Percentiles rank a stretch among this genome's conserved stretches.
phyloP scores from a whole-genome alignment of 2,888 invertebrate species.

The Drosophila algonquin region DNA sequence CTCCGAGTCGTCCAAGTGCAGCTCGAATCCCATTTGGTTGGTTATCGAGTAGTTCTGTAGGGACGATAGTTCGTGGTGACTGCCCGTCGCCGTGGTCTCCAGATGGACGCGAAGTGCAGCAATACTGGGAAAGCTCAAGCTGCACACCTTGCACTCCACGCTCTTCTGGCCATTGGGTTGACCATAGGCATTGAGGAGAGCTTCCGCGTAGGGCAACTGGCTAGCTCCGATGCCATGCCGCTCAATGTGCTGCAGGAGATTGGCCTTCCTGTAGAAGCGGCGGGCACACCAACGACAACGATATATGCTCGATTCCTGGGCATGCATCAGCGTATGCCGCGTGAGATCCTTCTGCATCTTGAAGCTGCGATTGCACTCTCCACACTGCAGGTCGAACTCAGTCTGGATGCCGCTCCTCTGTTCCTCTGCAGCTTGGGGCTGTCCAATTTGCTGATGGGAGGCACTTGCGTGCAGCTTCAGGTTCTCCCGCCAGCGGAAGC shows the following conservation, averaged over 20 bases:
- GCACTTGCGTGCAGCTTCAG: constrained; percentile 70
- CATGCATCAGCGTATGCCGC: constrained; percentile 74
- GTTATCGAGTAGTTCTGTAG: constrained; percentile 81
- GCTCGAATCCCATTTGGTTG: constrained; percentile 81
- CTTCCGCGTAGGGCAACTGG: constrained; percentile 71
- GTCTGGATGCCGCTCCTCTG: not conserved
- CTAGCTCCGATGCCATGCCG: constrained; percentile 70
- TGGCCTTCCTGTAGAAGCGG: constrained; percentile 77
- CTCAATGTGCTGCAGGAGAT: constrained; percentile 77
- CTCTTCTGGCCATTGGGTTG: constrained; percentile 76
- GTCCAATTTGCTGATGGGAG: constrained; percentile 36
- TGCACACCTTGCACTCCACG: constrained; percentile 77
- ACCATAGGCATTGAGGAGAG: constrained; percentile 65
- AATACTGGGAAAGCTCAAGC: constrained; percentile 66
- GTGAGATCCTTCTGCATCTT: constrained; percentile 80
- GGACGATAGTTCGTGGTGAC: constrained; percentile 61
- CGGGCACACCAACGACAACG: constrained; percentile 81
- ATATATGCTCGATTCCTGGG: constrained; percentile 70
- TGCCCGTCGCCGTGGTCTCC: constrained; percentile 34
- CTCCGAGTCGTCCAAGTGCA: constrained; percentile 83
- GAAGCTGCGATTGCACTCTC: constrained; percentile 68
- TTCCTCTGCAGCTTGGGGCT: not conserved
- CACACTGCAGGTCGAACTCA: constrained; percentile 49
- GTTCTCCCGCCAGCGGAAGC: constrained; percentile 82
- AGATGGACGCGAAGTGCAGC: constrained; percentile 68